A percentile compares a stretch with the other conserved stretches of the same genome.
phyloP scores from a whole-genome alignment of 2,888 invertebrate genomes.

The Coenonympha glycerion region DNA sequence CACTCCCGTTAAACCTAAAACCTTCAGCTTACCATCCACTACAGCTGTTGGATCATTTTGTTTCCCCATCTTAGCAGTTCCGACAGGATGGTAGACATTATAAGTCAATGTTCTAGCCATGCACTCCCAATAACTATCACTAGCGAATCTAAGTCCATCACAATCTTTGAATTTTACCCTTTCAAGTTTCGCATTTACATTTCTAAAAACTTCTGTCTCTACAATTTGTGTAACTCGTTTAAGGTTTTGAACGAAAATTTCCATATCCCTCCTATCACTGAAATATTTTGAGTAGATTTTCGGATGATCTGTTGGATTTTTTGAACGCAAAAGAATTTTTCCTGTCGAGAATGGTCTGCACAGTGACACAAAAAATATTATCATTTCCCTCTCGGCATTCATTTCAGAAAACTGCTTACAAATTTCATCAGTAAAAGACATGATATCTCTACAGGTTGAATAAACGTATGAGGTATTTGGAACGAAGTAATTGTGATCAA shows the following conservation, averaged over 20 bases:
- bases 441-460: conserved; percentile 46
- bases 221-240: conserved; percentile 52
- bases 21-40: conserved; percentile 49
- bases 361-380: conserved; percentile 57
- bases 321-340: conserved; percentile 46
- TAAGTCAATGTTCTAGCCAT: conserved; percentile 61
- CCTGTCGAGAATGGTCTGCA: conserved; percentile 61
- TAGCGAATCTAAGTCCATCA: conserved; percentile 46
- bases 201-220: conserved; percentile 49
- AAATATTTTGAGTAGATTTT: conserved; percentile 61
- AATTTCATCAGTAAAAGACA: conserved; percentile 51
- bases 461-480: conserved; percentile 54
- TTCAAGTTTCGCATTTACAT: conserved; percentile 48
- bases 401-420: conserved; percentile 55
- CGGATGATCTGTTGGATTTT: conserved; percentile 49
- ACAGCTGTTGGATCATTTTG: conserved; percentile 45
- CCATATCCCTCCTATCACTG: conserved; percentile 52
- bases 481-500: conserved; percentile 64
- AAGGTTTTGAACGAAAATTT: conserved; percentile 48
- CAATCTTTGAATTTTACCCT: conserved; percentile 53
- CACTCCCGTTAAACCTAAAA: conserved; percentile 46
- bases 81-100: conserved; percentile 65
- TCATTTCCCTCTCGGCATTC: conserved; percentile 54
- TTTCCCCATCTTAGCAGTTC: conserved; percentile 64
- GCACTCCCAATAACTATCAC: conserved; percentile 62